Conservation (phyloP, 1,140 invertebrate species). For the Sitophilus oryzae region DNA sequence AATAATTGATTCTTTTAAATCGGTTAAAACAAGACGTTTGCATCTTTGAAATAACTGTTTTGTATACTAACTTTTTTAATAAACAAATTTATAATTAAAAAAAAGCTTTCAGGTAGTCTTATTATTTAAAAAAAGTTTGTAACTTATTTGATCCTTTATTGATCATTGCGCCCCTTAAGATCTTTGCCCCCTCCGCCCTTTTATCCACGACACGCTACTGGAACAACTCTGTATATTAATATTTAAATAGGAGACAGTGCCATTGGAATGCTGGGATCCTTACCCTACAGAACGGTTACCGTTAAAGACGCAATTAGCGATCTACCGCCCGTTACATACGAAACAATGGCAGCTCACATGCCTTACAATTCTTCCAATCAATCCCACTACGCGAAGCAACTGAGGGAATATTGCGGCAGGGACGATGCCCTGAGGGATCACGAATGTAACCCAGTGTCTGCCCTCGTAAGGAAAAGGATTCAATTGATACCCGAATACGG, state of each 20-base stretch:
- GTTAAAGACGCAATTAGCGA: slow-evolving; percentile 81
- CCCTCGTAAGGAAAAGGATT: slow-evolving; percentile 76
- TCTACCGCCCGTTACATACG: slow-evolving; percentile 49
- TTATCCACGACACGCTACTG: no score
- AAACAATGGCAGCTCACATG: slow-evolving; percentile 12
- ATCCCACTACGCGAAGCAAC: slow-evolving; percentile 60
- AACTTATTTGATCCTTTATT: no score
- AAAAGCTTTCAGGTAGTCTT: no score
- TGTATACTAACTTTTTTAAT: no score
- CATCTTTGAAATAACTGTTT: no score
- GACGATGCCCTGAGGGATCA: slow-evolving; percentile 55
- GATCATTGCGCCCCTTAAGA: no score
- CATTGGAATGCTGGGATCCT: slow-evolving; percentile 4
- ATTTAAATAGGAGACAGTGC: slow-evolving; percentile 4
- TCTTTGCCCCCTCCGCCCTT: no score
- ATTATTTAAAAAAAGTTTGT: no score
- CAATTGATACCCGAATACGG: slow-evolving; percentile 59
- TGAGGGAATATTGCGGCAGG: slow-evolving; percentile 7
- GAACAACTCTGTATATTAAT: no score
- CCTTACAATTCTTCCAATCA: slow-evolving; percentile 53
- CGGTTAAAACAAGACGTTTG: no score
- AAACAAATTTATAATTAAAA: no score
- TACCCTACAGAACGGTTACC: slow-evolving; percentile 35
- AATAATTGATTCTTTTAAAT: no score
- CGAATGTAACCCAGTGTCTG: slow-evolving; percentile 77